Evolutionary conservation across 2,888 invertebrate species (phyloP), one percentile per base, ranked within the genome.

Genomic region (Euclidia mi): DNA sequence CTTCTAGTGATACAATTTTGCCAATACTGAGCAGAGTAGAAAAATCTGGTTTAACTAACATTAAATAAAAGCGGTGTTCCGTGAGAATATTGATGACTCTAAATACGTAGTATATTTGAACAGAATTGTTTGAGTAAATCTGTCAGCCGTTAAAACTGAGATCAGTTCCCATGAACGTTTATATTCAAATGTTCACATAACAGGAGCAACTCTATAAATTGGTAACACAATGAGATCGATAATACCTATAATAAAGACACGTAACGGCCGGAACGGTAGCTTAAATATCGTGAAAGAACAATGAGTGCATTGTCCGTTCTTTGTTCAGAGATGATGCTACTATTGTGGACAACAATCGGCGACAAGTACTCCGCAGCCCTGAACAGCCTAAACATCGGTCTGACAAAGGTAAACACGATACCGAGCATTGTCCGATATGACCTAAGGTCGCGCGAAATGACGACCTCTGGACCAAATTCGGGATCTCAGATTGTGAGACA

Each of bases 241-340:
- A 92, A 91, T 91, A 86, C 89, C 85, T 75, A 78, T 80, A 88
- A 89, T 89, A 89, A 84, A 88, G 84, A 81, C 67, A 68, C 44
- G 77, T 85, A 93, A 91, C 91, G 89, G 91, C 81, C 76, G 77
- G 82, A 90, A 93, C 94, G 91, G 94, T 91, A 93, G 94, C 92
- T 85, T n/a, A 88, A 90, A 85, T 86, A 84, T 81, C 81, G 74
- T 82, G 64, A 82, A 87, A 90, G 91, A 91, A 93, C 92, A 92
- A 92, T 84, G 75, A 76, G 37, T 50, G 78, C 65, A 82, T 91
- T 91, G 88, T 88, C 60, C 72, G 38, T 15, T 59, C 71, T 86
- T 89, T 89, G 89, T 90, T 85, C 86, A 64, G 79, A 84, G 83
- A 88, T 86, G 82, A 87, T 77, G 73, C 65, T 25, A 25, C 76